Evolutionary conservation across 2,888 invertebrate genomes (phyloP).

Genomic region (Drosophila conformis): DNA sequence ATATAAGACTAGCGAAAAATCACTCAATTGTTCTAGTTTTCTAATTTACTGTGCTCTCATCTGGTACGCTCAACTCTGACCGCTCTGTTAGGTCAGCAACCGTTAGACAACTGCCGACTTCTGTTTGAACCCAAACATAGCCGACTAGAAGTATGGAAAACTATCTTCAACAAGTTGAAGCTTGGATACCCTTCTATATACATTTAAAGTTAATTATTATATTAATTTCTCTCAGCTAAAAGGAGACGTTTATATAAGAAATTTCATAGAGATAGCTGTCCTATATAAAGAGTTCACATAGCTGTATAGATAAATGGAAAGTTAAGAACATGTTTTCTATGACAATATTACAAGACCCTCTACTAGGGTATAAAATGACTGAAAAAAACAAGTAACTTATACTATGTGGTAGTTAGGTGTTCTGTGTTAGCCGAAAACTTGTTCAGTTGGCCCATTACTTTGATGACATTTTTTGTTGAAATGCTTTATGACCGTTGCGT

Average conservation of each 20-base stretch:
- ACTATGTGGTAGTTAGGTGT: conserved; percentile 18
- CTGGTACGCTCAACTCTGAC: conserved; percentile 41
- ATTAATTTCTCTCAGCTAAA: neutral
- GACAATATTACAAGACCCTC: neutral
- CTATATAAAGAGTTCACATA: neutral
- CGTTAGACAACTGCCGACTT: conserved; percentile 36
- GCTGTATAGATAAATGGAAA: neutral
- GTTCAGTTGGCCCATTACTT: conserved; percentile 51
- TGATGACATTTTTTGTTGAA: conserved; percentile 46
- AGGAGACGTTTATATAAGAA: neutral
- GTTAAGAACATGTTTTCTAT: neutral
- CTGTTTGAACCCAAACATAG: conserved; percentile 8
- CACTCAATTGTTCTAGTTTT: conserved; percentile 35
- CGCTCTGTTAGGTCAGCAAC: conserved; percentile 20
- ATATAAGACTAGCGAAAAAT: conserved; percentile 46
- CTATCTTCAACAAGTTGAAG: neutral
- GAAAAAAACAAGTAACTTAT: conserved; percentile 16
- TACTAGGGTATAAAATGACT: neutral
- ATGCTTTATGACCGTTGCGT: conserved; percentile 53
- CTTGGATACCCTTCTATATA: neutral
- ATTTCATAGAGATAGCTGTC: neutral
- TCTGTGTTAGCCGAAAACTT: conserved; percentile 53
- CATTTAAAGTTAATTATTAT: neutral
- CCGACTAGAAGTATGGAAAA: neutral
- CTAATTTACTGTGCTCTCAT: conserved; percentile 35